Evolutionary conservation across 1,140 invertebrate genomes (phyloP), one percentile per base, ranked within the genome.

Genomic region (Nixonia krombeini): DNA sequence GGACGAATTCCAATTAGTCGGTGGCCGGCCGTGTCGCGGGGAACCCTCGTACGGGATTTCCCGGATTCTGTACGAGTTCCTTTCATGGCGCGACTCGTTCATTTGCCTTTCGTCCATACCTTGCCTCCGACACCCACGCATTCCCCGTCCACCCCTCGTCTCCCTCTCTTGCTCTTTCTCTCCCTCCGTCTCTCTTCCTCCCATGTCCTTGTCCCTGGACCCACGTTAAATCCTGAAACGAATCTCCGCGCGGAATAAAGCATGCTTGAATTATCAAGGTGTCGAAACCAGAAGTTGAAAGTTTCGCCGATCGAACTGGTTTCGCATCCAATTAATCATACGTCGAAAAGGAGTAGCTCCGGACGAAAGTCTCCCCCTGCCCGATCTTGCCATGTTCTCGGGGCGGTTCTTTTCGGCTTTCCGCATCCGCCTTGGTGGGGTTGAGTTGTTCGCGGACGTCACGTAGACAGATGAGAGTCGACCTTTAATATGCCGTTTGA

Each of bases 1-100:
- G 80, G 81, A 84, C 82, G 81, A 85, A 85, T 84, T 85, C 82
- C 83, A 85, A 85, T 85, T 85, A 85, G 83, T 85, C 79, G 74
- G 72, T 75, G 78, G 77, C 72, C 77, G 74, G 74, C 73, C 79
- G 74, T 85, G 81, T 85, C 82, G 77, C 71, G 70, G 70, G 71
- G 65, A 76, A 63, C 57, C 68, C 73, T 71, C 80, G 74, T 82
- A 84, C 84, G 81, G 80, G 82, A 80, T 85, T 85, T 85, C 82
- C 81, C 78, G 79, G 79, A 83, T 83, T 85, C 82, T 85, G 82
- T 85, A 83, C 81, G 81, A 85, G 81, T 85, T 85, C 82, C 81
- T 84, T 85, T 84, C 82, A 85, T 82, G 79, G 75, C 76, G 65
- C 75, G 75, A 78, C 73, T 82, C 80, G 79, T 84, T 85, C 83